These are phyloP conservation scores for Pycnonotus jocosus DNA, from an alignment of 2,113 vertebrate species.

Conservation along the genomic window DNA sequence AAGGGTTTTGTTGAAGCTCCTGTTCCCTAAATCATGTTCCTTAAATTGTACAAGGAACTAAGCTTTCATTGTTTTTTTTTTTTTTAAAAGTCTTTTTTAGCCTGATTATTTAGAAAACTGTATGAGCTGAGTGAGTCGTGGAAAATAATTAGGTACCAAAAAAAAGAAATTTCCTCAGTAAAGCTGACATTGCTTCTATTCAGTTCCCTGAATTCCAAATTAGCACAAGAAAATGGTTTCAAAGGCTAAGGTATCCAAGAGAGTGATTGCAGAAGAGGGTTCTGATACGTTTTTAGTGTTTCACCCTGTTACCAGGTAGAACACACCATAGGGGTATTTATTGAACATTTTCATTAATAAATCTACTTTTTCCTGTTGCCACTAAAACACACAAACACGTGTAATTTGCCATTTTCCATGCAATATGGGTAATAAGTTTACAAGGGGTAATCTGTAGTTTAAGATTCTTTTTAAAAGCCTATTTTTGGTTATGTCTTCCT, in stretches of 20 bases:
- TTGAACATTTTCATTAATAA: background rate
- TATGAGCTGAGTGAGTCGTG: background rate
- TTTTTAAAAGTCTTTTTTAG: background rate
- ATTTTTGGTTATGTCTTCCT: background rate
- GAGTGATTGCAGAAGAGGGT: background rate
- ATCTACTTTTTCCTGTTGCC: background rate
- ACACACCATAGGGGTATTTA: background rate
- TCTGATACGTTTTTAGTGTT: background rate
- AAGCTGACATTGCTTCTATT: background rate
- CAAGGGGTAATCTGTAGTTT: background rate
- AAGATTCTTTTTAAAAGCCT: background rate
- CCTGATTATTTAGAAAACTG: background rate
- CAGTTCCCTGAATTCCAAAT: background rate
- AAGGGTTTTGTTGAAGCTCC: background rate
- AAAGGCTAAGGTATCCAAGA: background rate
- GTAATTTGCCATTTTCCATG: background rate
- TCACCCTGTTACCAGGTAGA: background rate
- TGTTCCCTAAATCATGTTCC: background rate
- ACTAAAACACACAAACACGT: background rate
- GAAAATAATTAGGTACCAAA: background rate
- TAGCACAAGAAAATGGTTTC: background rate
- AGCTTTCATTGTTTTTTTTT: background rate
- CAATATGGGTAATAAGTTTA: background rate
- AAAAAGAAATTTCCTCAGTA: background rate
- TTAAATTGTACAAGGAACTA: background rate